These are phyloP conservation scores for Esox lucius DNA, from an alignment of 2,797 vertebrate genomes.

Conservation along the genomic window DNA sequence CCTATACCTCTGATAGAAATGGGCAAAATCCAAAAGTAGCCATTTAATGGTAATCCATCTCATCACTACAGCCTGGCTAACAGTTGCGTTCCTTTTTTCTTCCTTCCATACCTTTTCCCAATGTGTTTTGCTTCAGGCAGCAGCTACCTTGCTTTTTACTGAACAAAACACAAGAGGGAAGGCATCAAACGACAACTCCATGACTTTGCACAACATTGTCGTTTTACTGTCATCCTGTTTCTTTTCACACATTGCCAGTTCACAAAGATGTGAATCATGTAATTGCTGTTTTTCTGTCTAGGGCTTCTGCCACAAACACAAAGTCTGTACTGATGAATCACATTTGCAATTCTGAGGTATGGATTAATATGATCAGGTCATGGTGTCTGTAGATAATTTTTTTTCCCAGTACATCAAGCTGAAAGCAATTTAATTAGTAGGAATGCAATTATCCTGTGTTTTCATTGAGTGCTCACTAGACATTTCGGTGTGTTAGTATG, in stretches of 20 bases:
- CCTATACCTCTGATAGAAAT: too few relatives aligned
- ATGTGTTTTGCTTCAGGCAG: slow-evolving; percentile 8
- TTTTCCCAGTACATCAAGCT: slow-evolving; percentile 43
- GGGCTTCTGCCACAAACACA: slow-evolving; percentile 34
- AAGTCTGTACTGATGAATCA: slow-evolving; percentile 31
- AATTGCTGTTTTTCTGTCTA: slow-evolving; percentile 37
- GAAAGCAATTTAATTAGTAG: slow-evolving; percentile 50
- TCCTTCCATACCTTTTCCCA: not conserved
- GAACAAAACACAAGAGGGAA: slow-evolving; percentile 35
- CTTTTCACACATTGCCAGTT: slow-evolving; percentile 45
- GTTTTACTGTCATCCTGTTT: slow-evolving; percentile 26
- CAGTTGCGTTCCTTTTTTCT: too few relatives aligned
- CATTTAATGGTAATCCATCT: not conserved
- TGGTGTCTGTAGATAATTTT: slow-evolving; percentile 19
- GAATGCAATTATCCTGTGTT: slow-evolving; percentile 40
- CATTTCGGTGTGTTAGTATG: slow-evolving; percentile 34
- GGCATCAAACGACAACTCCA: slow-evolving; percentile 26
- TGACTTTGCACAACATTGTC: not conserved
- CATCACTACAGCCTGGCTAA: not conserved
- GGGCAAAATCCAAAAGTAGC: too few relatives aligned
- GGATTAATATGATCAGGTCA: slow-evolving; percentile 38
- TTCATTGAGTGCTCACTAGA: slow-evolving; percentile 19
- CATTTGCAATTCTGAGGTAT: slow-evolving; percentile 53
- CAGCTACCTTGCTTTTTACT: slow-evolving; percentile 17
- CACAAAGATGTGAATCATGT: slow-evolving; percentile 50